These are phyloP conservation scores for Acinonyx jubatus DNA, from an alignment of 2,113 vertebrate species.

Conservation along the genomic window DNA sequence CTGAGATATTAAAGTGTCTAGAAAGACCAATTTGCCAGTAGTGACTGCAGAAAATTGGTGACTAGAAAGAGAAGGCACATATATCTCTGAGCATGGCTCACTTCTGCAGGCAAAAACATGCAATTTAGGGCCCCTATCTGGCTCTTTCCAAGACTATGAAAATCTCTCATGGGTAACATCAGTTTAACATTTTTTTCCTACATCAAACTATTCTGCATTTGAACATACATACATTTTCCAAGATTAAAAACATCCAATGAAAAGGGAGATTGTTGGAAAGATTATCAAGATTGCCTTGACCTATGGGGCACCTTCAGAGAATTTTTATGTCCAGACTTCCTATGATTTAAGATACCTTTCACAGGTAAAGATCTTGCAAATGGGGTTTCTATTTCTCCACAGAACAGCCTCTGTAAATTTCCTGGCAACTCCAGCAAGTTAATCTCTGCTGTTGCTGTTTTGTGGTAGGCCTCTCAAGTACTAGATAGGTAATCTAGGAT, in stretches of 20 bases:
- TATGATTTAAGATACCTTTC: slow-evolving; percentile 72
- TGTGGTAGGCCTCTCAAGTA: slow-evolving; percentile 63
- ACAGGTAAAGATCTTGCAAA: slow-evolving; percentile 72
- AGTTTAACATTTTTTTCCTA: background rate
- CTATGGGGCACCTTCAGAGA: background rate
- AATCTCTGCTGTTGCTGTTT: slow-evolving; percentile 60
- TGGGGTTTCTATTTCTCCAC: slow-evolving; percentile 73
- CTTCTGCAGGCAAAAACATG: background rate
- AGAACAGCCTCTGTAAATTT: slow-evolving; percentile 73
- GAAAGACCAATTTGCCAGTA: background rate
- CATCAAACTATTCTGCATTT: background rate
- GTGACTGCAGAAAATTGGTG: background rate
- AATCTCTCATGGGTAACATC: background rate
- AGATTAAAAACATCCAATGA: background rate
- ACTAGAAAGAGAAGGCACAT: background rate
- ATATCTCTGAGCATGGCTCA: background rate
- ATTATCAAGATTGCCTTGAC: background rate
- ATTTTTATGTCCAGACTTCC: background rate
- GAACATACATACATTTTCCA: slow-evolving; percentile 1
- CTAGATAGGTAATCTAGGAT: slow-evolving; percentile 77
- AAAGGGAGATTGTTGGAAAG: background rate
- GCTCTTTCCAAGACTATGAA: background rate
- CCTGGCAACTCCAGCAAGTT: slow-evolving; percentile 60
- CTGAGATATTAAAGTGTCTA: background rate
- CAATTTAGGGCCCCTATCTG: background rate